A percentile compares a stretch with the other conserved stretches of the same genome.
Conservation (phyloP, 1,140 invertebrate species). For the Pomacea maculata region DNA sequence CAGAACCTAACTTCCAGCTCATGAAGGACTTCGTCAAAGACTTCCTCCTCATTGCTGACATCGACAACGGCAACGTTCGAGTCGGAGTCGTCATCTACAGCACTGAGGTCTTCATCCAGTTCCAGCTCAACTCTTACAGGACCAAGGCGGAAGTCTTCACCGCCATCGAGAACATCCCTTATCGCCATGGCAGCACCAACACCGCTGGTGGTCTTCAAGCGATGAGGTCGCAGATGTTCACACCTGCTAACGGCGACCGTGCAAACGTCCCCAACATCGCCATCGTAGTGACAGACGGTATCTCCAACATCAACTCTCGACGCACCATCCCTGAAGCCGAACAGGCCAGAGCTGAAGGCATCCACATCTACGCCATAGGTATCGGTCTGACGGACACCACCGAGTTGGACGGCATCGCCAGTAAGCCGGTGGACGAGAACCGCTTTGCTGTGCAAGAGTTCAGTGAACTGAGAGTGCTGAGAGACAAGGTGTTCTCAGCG, state of each 20-base stretch:
- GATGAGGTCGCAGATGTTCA: conserved; percentile 50
- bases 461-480: conserved; percentile 42
- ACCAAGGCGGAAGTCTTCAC: conserved; percentile 35
- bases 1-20: conserved; percentile 41
- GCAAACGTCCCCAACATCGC: conserved; percentile 44
- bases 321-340: conserved; percentile 52
- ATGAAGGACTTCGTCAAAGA: conserved; percentile 50
- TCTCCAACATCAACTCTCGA: conserved; percentile 54
- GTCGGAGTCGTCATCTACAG: conserved; percentile 52
- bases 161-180: conserved; percentile 48
- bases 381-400: conserved; percentile 41
- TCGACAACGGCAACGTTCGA: conserved; percentile 46
- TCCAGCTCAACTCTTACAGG: conserved; percentile 42
- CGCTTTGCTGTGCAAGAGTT: conserved; percentile 45
- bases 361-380: conserved; percentile 54
- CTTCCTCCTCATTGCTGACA: conserved; percentile 43
- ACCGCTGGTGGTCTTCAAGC: conserved; percentile 47
- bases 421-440: conserved; percentile 32
- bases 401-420: conserved; percentile 45
- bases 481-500: conserved; percentile 43
- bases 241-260: conserved; percentile 48
- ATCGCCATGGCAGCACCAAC: conserved; percentile 53
- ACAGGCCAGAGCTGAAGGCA: conserved; percentile 30
- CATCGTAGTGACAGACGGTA: conserved; percentile 52
- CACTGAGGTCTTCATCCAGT: conserved; percentile 42